Evolutionary conservation across 2,113 vertebrate genomes (phyloP), one percentile per base, ranked within the genome.

Genomic region (Thunnus thynnus): DNA sequence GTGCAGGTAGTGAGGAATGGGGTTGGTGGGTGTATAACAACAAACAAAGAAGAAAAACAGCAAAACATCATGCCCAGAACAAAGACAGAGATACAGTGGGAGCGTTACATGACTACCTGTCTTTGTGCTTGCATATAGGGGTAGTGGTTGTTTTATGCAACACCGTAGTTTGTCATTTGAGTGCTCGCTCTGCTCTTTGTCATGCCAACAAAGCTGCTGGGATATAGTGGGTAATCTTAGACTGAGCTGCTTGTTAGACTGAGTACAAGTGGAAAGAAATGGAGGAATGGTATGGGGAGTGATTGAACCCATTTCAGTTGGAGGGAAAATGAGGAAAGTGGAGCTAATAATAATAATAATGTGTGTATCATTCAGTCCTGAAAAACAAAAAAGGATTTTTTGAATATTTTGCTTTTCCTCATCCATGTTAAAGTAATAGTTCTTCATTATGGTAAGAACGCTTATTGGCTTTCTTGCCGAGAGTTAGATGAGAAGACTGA

Each of bases 161-260:
- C 91, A 88, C 92, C 93, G 92, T 92, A 91, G 94, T 94, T 94
- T 96, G 88, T 92, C 91, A 95, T 94, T 89, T 95, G 89, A 92
- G 82, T 90, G 83, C 83, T 86, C 5, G 46, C 77, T 73, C 62
- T 18, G 18, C 22, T 89, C 95, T 96, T 95, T 96, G 95, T 96
- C 94, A 80, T 92, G 94, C 93, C 95, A 96, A 95, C 95, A 96
- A 96, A 96, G 94, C 95, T 94, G 91, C 94, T 93, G 69, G 91
- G 87, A 72, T 92, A 73, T 41, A 51, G 60, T 76, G 77, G 69
- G 84, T 94, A 96, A 95, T 95, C 93, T 94, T 95, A 94, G 94
- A 94, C 94, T 83, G 88, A 86, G 88, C 93, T 75, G 70, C 74
- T 76, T 67, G 90, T 83, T 48, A 70, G 66, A 57, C 69, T 69